A percentile compares a stretch with the other conserved stretches of the same genome.
Conservation (phyloP, 2,797 vertebrate species). For the Aldrovandia affinis region DNA sequence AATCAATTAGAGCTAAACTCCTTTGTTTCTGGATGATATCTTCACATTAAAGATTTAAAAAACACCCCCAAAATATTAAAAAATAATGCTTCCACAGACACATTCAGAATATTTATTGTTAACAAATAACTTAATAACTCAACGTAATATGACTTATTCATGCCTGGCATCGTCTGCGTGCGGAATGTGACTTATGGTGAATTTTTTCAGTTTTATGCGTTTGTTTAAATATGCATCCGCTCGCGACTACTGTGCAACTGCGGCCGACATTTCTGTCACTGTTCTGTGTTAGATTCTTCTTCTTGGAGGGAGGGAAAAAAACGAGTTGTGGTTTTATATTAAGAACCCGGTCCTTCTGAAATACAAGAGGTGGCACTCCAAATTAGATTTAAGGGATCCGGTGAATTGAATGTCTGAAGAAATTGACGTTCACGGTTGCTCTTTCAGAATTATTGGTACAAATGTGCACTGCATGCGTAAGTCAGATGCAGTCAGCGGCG, state of each 20-base stretch:
- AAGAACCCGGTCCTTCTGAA: slow-evolving; percentile 28
- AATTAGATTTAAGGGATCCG: background rate
- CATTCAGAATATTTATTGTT: slow-evolving; percentile 77
- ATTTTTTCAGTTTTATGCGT: slow-evolving; percentile 66
- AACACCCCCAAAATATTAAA: slow-evolving; percentile 67
- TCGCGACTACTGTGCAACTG: slow-evolving; percentile 58
- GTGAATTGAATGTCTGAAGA: background rate
- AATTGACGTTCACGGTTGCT: background rate
- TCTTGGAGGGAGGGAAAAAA: slow-evolving; percentile 43
- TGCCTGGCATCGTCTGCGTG: slow-evolving; percentile 56
- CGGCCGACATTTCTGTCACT: slow-evolving; percentile 50
- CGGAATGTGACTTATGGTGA: slow-evolving; percentile 61
- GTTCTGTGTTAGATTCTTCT: slow-evolving; percentile 42
- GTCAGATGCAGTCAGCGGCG: background rate
- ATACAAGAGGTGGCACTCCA: background rate
- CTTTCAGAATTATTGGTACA: background rate
- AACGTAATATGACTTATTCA: slow-evolving; percentile 71
- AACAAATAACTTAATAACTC: slow-evolving; percentile 81
- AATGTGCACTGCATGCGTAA: background rate
- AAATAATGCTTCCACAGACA: slow-evolving; percentile 71
- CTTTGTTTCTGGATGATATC: slow-evolving; percentile 71
- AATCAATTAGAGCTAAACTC: slow-evolving; percentile 76
- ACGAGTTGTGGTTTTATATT: slow-evolving; percentile 47
- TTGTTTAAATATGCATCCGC: slow-evolving; percentile 70
- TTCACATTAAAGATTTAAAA: slow-evolving; percentile 76